phyloP scores from a whole-genome alignment of 2,888 invertebrate genomes.

The Lasioglossum oenotherae region DNA sequence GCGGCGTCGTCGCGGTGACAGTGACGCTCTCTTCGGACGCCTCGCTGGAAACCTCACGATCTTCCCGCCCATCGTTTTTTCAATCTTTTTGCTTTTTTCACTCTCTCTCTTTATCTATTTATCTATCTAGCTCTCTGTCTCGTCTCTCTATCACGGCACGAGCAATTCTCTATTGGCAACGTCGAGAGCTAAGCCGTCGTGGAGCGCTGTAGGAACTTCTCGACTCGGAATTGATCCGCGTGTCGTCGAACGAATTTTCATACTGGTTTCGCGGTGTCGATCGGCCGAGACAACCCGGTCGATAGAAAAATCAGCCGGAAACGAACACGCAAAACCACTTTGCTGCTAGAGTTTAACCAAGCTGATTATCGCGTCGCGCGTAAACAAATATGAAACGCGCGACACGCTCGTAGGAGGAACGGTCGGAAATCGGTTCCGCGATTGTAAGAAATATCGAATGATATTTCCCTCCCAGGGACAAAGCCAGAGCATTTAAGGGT shows the following conservation, averaged over 20 bases:
- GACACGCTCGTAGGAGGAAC: not conserved
- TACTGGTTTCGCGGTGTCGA: not conserved
- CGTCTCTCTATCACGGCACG: not conserved
- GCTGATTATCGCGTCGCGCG: not conserved
- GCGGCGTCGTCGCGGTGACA: constrained; percentile 68
- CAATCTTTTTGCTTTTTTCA: not conserved
- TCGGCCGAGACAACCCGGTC: not conserved
- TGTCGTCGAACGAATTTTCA: not conserved
- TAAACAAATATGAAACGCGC: not conserved
- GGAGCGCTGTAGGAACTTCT: not conserved
- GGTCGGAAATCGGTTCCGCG: not conserved
- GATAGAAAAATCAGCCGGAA: not conserved
- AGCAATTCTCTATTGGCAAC: not conserved
- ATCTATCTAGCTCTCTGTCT: not conserved
- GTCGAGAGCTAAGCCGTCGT: not conserved
- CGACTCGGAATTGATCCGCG: not conserved
- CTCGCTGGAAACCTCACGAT: constrained; percentile 41
- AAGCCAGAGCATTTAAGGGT: too few species aligned
- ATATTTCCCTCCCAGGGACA: too few species aligned
- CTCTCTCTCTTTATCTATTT: not conserved
- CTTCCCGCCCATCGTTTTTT: constrained; percentile 20
- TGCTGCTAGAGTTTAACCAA: too few species aligned
- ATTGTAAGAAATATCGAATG: not conserved
- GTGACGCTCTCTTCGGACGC: constrained; percentile 57
- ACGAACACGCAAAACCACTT: not conserved